Base-by-base conservation (phyloP, 2,113 vertebrate genomes). In the Cebidichthys violaceus region DNA sequence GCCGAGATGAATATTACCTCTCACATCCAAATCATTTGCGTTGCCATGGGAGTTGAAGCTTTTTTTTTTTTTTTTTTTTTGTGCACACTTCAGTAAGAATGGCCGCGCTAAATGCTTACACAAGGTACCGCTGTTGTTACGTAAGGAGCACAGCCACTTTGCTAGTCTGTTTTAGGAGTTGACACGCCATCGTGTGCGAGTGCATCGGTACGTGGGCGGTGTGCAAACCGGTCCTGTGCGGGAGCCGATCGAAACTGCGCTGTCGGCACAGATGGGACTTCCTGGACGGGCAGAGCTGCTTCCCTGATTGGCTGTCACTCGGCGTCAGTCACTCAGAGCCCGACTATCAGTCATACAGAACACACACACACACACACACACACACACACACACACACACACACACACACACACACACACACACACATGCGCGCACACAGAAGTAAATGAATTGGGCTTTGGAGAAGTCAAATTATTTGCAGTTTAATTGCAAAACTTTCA, bases 271-370 rank as follows among this genome's bases (percentile, higher is more conserved):
- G 75, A 81, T 85, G 81, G 89, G 92, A 86, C 81, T 83, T 90
- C 87, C 86, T 88, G 82, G 80, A 90, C 75, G 50, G 71, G 84
- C 82, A 55, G 79, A 87, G 82, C 47, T 65, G 86, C 84, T 68
- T 84, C 79, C 83, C 89, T 89, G 88, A 94, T 93, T 92, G 90
- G 86, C 83, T 91, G 91, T 86, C 91, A 93, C 82, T 94, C 85
- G 90, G 67, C 6, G 81, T 64, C 90, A 88, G 52, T 92, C 90
- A 86, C 73, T 31, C 75, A 6, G 61, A 90, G 62, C 65, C 57
- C 2, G 29, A 41, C 71, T 75, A 75, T 91, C 90, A 90, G 74
- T 92, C 90, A 89, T 73, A 67, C 64, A 39, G 78, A 87, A 79
- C 70, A 78, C 88, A 86, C 86, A 52, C 54, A n/a, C n/a, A 33